A percentile compares a stretch with the other conserved stretches of the same genome.
Evolutionary conservation across 2,888 invertebrate genomes (phyloP).

Genomic region (Mallateleia sp.): DNA sequence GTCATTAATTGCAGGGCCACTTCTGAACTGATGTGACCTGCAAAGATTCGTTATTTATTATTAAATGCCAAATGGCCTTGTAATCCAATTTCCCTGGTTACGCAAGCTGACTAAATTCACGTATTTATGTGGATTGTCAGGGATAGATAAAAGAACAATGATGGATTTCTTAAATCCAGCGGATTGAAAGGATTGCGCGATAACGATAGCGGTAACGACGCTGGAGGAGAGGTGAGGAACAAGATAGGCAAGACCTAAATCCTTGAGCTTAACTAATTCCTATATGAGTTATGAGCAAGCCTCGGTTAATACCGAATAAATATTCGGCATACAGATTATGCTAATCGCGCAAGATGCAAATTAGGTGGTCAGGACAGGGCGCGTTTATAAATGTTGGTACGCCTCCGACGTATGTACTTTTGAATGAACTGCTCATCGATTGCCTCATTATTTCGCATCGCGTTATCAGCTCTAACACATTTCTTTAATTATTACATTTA

Average conservation of each 20-base stretch:
- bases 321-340: slow-evolving; percentile 90
- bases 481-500: slow-evolving; percentile 45
- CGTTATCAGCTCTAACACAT: slow-evolving; percentile 48
- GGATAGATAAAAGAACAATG: slow-evolving; percentile 48
- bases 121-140: too few species aligned
- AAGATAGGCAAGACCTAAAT: slow-evolving; percentile 85
- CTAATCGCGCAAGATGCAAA: slow-evolving; percentile 89
- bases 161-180: slow-evolving; percentile 60
- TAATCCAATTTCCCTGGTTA: too few species aligned
- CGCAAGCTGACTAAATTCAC: too few species aligned
- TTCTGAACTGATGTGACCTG: too few species aligned
- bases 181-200: slow-evolving; percentile 81
- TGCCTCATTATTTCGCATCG: slow-evolving; percentile 36
- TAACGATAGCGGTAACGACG: slow-evolving; percentile 82
- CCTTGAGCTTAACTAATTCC: slow-evolving; percentile 89
- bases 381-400: slow-evolving; percentile 68
- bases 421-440: slow-evolving; percentile 64
- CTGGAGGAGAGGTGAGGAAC: slow-evolving; percentile 70
- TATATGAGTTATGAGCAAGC: slow-evolving; percentile 88
- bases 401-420: slow-evolving; percentile 68
- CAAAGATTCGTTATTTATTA: too few species aligned
- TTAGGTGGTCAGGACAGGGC: slow-evolving; percentile 84
- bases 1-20: too few species aligned
- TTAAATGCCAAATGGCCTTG: too few species aligned
- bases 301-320: slow-evolving; percentile 89